Percentiles rank a stretch among this genome's conserved stretches.
These are phyloP conservation scores for Auanema sp. DNA, from an alignment of 2,888 invertebrate species.

Conservation along the genomic window DNA sequence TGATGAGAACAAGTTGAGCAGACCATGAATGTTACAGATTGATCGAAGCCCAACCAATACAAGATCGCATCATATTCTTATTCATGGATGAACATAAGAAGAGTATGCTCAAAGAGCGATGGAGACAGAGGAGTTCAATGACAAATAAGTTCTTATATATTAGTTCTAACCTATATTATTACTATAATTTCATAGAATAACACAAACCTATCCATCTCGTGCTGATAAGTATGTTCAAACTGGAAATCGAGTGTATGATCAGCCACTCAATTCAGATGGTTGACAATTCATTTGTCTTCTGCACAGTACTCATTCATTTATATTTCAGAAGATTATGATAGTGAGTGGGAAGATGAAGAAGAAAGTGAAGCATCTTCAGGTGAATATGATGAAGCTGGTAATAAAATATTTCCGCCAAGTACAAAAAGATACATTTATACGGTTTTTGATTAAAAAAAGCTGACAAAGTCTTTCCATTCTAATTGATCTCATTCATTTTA, in stretches of 20 bases:
- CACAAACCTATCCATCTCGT: conserved; percentile 50
- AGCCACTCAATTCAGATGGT: conserved; percentile 24
- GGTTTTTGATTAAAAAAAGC: conserved; percentile 38
- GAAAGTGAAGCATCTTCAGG: conserved; percentile 26
- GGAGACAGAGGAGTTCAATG: conserved; percentile 45
- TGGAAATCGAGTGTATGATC: conserved; percentile 50
- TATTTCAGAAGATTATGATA: conserved; percentile 21
- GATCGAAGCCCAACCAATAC: conserved; percentile 40
- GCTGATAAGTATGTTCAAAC: conserved; percentile 51
- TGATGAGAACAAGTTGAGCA: not conserved
- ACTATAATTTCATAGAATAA: conserved; percentile 30
- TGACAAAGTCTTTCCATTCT: not conserved
- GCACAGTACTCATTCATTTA: not conserved
- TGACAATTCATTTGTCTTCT: not conserved
- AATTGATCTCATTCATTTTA: too few relatives aligned
- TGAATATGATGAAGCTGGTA: conserved; percentile 39
- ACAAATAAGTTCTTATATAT: conserved; percentile 37
- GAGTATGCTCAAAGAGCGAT: conserved; percentile 43
- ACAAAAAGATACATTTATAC: conserved; percentile 47
- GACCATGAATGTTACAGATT: conserved; percentile 20
- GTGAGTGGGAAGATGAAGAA: conserved; percentile 33
- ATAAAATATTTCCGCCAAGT: conserved; percentile 27
- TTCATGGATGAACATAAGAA: conserved; percentile 51
- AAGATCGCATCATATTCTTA: conserved; percentile 45
- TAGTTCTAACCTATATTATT: not conserved